Base-by-base conservation (phyloP, 2,113 vertebrate genomes). In the Saccopteryx bilineata region DNA sequence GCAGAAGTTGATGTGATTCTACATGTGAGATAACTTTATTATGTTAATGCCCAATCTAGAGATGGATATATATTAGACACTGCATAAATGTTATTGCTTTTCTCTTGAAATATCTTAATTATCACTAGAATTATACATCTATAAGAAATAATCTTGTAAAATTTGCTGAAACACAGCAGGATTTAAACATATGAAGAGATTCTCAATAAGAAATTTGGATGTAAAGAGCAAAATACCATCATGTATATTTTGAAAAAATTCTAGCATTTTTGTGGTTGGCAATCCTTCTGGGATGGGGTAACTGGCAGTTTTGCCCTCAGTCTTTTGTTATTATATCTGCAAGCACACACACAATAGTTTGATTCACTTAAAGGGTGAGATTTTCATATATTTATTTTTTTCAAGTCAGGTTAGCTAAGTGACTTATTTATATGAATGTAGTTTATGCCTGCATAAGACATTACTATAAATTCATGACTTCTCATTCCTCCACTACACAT, bases 381-480 rank as follows among this genome's bases (percentile, higher is more conserved):
- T 85, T 87, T 86, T 9, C 31, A 0, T 31, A 2, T 69, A 2
- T 69, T 56, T 83, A 5, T 66, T 78, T 83, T 61, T 83, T 61
- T 93, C 82, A 91, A 60, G n/a, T 93, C 46, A 86, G 39, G 10
- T 63, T 92, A 93, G 10, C 8, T 87, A 95, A 95, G 78, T 65
- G 26, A 68, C 26, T 88, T 86, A 63, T 72, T 65, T 90, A 28
- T 91, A 39, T 63, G 15, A 83, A 92, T 76, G 18, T 3, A 24
- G 13, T 90, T 89, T 93, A 71, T 83, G 39, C 31, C 52, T 92
- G 13, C 8, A 68, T 81, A 58, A 78, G 71, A 21, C 61, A 74
- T 83, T 84, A 76, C 31, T 58, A 15, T 95, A 76, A 89, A 92
- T 89, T 74, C 26, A 71, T 66, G 85, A 78, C 75, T 95, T 96